Evolutionary conservation across 2,797 vertebrate genomes (phyloP).

Genomic region (Perodicticus potto): DNA sequence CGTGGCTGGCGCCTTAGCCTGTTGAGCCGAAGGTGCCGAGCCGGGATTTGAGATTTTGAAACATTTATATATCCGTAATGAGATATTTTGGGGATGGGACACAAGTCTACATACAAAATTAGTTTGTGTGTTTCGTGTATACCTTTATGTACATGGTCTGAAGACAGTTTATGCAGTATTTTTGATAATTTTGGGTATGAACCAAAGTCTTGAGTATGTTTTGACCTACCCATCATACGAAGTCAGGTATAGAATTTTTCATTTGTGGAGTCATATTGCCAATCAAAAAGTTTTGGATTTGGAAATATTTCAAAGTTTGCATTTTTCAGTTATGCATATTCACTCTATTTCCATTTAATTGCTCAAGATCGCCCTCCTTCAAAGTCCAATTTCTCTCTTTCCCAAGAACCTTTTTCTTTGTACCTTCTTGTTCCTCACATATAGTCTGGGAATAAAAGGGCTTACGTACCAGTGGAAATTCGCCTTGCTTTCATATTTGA

Average conservation of each 20-base stretch:
- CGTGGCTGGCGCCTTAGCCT: too few relatives aligned
- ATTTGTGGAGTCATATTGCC: not conserved
- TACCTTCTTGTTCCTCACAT: not conserved
- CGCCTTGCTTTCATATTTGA: not conserved
- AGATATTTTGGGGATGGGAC: not conserved
- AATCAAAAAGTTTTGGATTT: not conserved
- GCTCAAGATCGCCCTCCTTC: not conserved
- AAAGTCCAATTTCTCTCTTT: not conserved
- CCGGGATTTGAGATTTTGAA: not conserved
- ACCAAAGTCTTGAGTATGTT: too few relatives aligned
- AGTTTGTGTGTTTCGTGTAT: not conserved
- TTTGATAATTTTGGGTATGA: not conserved
- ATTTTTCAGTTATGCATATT: not conserved
- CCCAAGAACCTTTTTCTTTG: not conserved
- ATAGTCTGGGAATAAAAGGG: not conserved
- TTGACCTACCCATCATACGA: not conserved
- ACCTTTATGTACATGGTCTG: not conserved
- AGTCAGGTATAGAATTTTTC: not conserved
- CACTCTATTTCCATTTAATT: conserved; percentile 12
- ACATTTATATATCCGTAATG: not conserved
- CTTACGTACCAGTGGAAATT: not conserved
- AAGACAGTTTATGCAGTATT: not conserved
- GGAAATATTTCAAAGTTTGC: not conserved
- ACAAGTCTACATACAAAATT: not conserved
- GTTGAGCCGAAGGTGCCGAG: too few relatives aligned